These are phyloP conservation scores for Bugula neritina DNA, from an alignment of 2,888 invertebrate genomes.

Conservation along the genomic window DNA sequence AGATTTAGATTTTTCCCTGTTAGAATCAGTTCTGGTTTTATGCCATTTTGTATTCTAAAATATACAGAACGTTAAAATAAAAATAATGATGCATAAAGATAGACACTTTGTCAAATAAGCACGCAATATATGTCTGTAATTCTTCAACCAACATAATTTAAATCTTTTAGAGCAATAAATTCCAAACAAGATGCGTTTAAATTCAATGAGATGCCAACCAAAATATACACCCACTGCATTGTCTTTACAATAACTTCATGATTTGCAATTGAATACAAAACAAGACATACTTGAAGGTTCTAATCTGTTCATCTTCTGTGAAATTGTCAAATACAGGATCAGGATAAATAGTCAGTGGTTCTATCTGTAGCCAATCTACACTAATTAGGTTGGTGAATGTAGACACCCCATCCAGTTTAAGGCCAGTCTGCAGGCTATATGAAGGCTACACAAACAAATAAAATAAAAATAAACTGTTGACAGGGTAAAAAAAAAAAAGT, in stretches of 20 bases:
- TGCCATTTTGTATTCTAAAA: background rate
- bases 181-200: too few species aligned
- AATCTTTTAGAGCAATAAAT: too few species aligned
- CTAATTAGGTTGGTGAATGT: background rate
- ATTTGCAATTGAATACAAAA: background rate
- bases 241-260: too few species aligned
- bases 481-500: too few species aligned
- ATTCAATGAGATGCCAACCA: too few species aligned
- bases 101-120: too few species aligned
- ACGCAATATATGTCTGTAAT: too few species aligned
- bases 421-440: background rate
- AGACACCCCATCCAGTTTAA: background rate
- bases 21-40: background rate
- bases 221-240: too few species aligned
- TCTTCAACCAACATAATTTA: too few species aligned
- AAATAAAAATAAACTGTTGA: too few species aligned
- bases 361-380: background rate
- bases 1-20: slow-evolving; percentile 6
- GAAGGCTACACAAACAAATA: background rate
- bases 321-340: background rate
- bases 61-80: too few species aligned
- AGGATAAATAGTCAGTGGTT: background rate
- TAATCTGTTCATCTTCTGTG: background rate
- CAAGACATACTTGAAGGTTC: background rate
- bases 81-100: background rate